Conservation (phyloP, 1,140 invertebrate species). For the Drosophila suzukii region DNA sequence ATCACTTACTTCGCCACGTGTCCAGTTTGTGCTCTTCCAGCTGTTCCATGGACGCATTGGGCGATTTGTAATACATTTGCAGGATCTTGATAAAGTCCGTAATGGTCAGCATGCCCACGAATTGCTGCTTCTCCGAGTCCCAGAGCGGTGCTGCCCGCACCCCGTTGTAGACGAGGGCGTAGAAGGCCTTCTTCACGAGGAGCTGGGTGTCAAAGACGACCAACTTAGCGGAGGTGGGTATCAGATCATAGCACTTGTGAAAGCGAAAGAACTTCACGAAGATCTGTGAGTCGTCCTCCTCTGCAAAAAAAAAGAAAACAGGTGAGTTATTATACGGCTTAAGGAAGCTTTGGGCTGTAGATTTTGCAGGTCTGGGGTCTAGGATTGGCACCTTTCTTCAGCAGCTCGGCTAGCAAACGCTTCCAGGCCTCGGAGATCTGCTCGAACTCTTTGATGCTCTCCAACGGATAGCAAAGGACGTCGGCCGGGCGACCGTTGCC, state of each 20-base stretch:
- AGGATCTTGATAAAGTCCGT: conserved; percentile 99
- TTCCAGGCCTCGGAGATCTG: conserved; percentile 90
- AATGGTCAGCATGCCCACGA: conserved; percentile 99
- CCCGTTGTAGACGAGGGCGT: conserved; percentile 99
- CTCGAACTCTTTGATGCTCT: conserved; percentile 94
- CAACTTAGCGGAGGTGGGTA: conserved; percentile 99
- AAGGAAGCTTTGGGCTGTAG: not conserved
- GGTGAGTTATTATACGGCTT: not conserved
- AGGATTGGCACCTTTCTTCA: conserved; percentile 88
- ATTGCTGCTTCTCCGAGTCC: conserved; percentile 96
- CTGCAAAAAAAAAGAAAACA: conserved; percentile 88
- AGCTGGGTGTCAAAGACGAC: conserved; percentile 99
- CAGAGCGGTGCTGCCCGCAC: conserved; percentile 98
- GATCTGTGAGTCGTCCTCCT: conserved; percentile 97
- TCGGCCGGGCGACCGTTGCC: conserved; percentile 63
- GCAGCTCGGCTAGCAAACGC: conserved; percentile 88
- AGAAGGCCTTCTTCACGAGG: conserved; percentile 99
- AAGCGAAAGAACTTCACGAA: conserved; percentile 99
- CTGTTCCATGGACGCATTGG: conserved; percentile 96
- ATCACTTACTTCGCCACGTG: conserved; percentile 93
- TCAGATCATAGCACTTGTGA: conserved; percentile 99
- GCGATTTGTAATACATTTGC: conserved; percentile 98
- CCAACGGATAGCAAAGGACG: conserved; percentile 88
- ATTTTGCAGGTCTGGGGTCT: no score
- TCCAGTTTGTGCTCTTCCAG: conserved; percentile 98